phyloP scores from a whole-genome alignment of 92 coral and sea anemone species.

The Palythoa grandis region DNA sequence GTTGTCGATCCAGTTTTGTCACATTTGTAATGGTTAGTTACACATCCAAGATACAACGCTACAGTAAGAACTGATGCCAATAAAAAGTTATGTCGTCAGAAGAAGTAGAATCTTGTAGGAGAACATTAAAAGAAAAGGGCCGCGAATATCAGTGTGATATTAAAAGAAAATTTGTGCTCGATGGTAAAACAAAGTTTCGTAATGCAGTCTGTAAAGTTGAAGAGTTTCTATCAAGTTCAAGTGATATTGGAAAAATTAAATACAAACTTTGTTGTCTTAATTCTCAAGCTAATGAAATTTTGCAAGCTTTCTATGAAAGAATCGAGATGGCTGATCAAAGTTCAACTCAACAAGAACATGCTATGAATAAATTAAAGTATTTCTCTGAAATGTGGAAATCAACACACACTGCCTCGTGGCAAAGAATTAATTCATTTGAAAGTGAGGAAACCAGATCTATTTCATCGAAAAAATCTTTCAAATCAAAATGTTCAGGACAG shows the following conservation, averaged over 20 bases:
- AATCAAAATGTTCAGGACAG: conserved; percentile 7
- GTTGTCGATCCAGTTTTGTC: background rate
- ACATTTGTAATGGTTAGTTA: background rate
- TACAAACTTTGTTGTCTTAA: background rate
- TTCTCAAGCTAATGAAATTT: conserved; percentile 22
- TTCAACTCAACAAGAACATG: background rate
- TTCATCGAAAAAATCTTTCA: conserved; percentile 12
- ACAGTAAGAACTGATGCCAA: conserved; percentile 6
- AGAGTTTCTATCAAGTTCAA: background rate
- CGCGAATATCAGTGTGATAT: background rate
- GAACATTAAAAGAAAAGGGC: conserved; percentile 1
- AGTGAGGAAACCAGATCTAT: conserved; percentile 22
- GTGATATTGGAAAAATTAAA: background rate
- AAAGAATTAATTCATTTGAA: conserved; percentile 12
- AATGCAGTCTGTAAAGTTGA: conserved; percentile 10
- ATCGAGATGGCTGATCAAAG: conserved; percentile 4
- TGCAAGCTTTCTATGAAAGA: conserved; percentile 37
- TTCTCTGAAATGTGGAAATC: conserved; percentile 45
- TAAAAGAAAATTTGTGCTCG: conserved; percentile 17
- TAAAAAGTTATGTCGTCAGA: background rate
- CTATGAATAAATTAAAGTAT: background rate
- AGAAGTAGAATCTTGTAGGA: background rate
- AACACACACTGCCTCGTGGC: conserved; percentile 23
- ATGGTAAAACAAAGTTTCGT: conserved; percentile 9
- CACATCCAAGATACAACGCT: background rate